These are phyloP conservation scores for Labeo catla DNA, from an alignment of 2,113 vertebrate species.

Conservation along the genomic window DNA sequence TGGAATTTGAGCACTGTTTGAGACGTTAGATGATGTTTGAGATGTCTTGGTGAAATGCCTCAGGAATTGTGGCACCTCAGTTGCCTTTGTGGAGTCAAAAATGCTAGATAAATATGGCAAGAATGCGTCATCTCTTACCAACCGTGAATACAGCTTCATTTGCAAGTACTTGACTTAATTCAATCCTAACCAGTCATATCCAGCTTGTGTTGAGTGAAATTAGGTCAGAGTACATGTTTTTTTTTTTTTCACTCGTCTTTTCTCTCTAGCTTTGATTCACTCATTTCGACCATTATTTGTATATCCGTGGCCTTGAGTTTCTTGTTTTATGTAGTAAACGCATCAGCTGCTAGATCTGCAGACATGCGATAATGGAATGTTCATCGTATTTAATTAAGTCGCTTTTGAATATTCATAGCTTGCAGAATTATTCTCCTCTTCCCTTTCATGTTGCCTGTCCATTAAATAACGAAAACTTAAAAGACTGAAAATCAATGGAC, in stretches of 20 bases:
- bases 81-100: neutral
- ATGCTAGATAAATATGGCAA: neutral
- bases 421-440: neutral
- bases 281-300: conserved; percentile 22
- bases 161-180: conserved; percentile 55
- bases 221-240: conserved; percentile 47
- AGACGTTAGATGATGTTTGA: neutral
- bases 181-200: conserved; percentile 49
- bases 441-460: neutral
- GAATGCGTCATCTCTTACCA: conserved; percentile 17
- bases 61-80: neutral
- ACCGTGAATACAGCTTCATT: conserved; percentile 46
- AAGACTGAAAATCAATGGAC: neutral
- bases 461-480: neutral
- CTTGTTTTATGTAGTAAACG: conserved; percentile 20
- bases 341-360: neutral
- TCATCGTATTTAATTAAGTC: conserved; percentile 26
- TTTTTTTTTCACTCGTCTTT: conserved; percentile 24
- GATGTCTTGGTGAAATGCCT: neutral
- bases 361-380: neutral
- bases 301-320: conserved; percentile 40
- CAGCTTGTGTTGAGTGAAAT: conserved; percentile 52
- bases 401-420: conserved; percentile 39
- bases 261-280: conserved; percentile 35
- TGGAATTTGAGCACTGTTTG: neutral